Percentiles rank a stretch among this genome's conserved stretches.
phyloP scores from a whole-genome alignment of 2,797 vertebrate species.

The Merluccius polli region DNA sequence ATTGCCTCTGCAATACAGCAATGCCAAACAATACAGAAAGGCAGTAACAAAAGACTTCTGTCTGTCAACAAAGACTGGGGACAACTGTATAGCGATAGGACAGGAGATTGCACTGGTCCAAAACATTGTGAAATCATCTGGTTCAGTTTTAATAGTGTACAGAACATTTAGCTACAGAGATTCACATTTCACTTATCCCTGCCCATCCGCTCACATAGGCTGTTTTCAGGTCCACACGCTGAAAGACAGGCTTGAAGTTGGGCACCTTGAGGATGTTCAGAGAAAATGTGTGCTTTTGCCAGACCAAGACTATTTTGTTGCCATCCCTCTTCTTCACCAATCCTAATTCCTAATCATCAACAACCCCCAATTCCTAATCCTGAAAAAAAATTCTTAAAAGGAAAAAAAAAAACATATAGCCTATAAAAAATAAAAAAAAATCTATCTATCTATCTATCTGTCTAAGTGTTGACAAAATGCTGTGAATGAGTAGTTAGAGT shows the following conservation, averaged over 20 bases:
- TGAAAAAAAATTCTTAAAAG: too few relatives aligned
- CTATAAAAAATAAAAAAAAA: too few relatives aligned
- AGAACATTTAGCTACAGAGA: neutral
- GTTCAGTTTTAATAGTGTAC: neutral
- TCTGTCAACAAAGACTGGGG: neutral
- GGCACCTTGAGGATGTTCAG: neutral
- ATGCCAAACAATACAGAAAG: neutral
- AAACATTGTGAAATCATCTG: neutral
- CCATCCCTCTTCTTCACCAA: neutral
- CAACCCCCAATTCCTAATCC: too few relatives aligned
- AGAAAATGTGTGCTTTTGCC: neutral
- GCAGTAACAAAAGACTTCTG: neutral
- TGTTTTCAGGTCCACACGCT: too few relatives aligned
- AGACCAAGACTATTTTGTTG: neutral
- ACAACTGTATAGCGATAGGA: slow-evolving; percentile 1
- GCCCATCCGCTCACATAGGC: neutral
- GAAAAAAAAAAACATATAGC: too few relatives aligned
- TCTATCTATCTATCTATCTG: too few relatives aligned
- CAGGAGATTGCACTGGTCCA: neutral
- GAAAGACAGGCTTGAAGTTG: neutral
- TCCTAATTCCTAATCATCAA: neutral
- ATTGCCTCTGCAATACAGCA: too few relatives aligned
- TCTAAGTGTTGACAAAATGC: too few relatives aligned
- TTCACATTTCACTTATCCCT: neutral
- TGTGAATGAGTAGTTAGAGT: too few relatives aligned